Base-by-base conservation (phyloP, 35 echinoderm and acorn worm genomes). In the Acanthaster planci region DNA sequence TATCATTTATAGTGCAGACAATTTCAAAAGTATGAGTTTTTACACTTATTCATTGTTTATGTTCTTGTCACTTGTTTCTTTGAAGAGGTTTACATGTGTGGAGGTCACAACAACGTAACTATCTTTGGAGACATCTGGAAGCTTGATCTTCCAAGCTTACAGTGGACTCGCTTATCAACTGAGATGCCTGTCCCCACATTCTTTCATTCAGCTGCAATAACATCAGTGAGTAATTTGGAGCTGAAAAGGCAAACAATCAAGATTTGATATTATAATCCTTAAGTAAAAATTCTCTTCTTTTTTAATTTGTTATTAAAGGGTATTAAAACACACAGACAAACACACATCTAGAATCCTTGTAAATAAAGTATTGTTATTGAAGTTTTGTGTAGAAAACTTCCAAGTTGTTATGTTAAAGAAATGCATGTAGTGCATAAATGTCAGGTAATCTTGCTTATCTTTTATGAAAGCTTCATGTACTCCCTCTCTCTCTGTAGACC, bases 161-260 rank as follows among this genome's bases (percentile, higher is more conserved):
- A 83, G 72, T 93, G 92, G 92, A 32, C 36, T 37, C 84, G 22
- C 76, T 27, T 93, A 30, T 15, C 21, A 16, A 72, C 82, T 37
- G 19, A 26, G 9, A 78, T 89, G 79, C 92, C 82, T 2, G 72
- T 80, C 37, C 80, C 81, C 12, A n/a, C 92, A 8, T 89, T 89
- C 86, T 93, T 93, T 55, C 92, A 93, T 82, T 47, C 92, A 23
- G 92, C 92, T 7, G 80, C 86, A 67, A 84, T 93, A 77, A 93
- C 92, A 50, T 39, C 82, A 35, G 92, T 93, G 57, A 89, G 92
- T 90, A 81, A 47, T 47, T 12, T 47, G 42, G 42, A 12, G 4
- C 12, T 47, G 42, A 47, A 6, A 12, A 6, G 42, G 12, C 4
- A 47, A 12, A 6, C n/a, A n/a, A n/a, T n/a, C n/a, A n/a, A n/a